phyloP scores from a whole-genome alignment of 2,797 vertebrate species.

The Scyliorhinus canicula region DNA sequence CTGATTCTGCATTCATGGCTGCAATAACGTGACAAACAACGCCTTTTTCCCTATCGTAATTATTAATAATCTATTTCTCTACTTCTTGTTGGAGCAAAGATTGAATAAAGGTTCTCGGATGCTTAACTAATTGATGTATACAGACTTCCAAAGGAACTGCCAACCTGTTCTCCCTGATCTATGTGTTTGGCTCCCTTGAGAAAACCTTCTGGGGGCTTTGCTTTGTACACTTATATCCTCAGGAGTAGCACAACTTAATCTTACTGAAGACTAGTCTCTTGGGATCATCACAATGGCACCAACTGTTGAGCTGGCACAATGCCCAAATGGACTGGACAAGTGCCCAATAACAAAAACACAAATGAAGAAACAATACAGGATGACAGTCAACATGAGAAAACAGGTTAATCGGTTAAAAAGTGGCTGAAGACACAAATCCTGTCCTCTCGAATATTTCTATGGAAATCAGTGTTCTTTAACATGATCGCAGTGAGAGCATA shows the following conservation, averaged over 20 bases:
- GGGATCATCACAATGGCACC: background rate
- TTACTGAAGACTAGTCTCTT: background rate
- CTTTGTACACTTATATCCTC: background rate
- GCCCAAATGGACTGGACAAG: background rate
- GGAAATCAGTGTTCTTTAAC: background rate
- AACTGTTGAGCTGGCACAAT: background rate
- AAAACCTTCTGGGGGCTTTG: background rate
- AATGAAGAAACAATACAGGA: background rate
- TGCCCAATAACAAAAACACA: background rate
- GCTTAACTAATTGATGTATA: background rate
- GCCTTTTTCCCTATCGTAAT: background rate
- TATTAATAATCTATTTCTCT: background rate
- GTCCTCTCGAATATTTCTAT: background rate
- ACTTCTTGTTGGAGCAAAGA: background rate
- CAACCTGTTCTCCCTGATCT: background rate
- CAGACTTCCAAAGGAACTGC: background rate
- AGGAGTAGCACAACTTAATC: background rate
- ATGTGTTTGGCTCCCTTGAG: background rate
- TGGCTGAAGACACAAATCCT: background rate
- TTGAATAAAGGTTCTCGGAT: background rate
- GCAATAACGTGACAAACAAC: background rate
- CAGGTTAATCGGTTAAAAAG: background rate
- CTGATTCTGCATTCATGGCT: background rate
- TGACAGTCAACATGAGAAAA: background rate
- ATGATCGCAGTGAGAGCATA: background rate